Conservation (phyloP, 2,888 invertebrate species). For the Itoplectis maculator region DNA sequence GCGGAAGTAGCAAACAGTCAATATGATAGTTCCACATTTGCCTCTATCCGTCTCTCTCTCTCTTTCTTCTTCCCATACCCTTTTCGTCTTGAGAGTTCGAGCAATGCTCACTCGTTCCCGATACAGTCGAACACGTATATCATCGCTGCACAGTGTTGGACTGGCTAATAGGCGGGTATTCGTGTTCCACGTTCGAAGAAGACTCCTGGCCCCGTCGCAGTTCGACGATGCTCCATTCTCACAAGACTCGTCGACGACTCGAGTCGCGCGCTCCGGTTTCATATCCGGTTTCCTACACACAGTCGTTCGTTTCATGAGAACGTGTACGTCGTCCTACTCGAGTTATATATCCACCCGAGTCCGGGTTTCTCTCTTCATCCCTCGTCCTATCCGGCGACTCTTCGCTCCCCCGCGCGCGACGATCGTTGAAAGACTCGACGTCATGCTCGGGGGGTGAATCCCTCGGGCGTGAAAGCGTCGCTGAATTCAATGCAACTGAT, state of each 20-base stretch:
- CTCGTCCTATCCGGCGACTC: slow-evolving; percentile 22
- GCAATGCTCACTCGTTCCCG: background rate
- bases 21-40: slow-evolving; percentile 51
- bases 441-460: background rate
- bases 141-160: background rate
- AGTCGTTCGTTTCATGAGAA: background rate
- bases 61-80: no score
- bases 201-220: background rate
- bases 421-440: slow-evolving; percentile 25
- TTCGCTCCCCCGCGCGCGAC: background rate
- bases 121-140: background rate
- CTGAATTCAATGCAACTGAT: slow-evolving; percentile 56
- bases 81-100: slow-evolving; percentile 11
- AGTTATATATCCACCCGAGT: slow-evolving; percentile 8
- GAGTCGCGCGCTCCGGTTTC: slow-evolving; percentile 26
- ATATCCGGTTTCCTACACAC: background rate
- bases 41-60: background rate
- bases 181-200: background rate
- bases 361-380: slow-evolving; percentile 36
- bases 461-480: slow-evolving; percentile 30
- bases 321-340: background rate
- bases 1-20: slow-evolving; percentile 64
- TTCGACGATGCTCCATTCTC: slow-evolving; percentile 6
- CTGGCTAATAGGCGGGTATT: background rate
- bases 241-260: slow-evolving; percentile 14